Percentiles rank a stretch among this genome's conserved stretches.
These are phyloP conservation scores for Myrmecophaga tridactyla DNA, from an alignment of 2,113 vertebrate genomes.

Conservation along the genomic window DNA sequence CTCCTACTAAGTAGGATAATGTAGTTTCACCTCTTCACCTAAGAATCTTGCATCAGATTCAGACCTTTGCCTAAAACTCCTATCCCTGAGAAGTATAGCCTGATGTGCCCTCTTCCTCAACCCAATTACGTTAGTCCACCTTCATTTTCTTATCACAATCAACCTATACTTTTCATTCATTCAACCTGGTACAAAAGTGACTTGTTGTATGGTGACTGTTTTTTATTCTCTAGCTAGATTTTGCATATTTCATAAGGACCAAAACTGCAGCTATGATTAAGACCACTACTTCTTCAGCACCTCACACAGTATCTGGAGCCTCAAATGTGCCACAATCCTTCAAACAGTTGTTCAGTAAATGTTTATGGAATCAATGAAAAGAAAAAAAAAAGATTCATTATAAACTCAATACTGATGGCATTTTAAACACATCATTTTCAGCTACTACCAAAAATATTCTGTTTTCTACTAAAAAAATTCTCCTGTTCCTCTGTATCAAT, in stretches of 20 bases:
- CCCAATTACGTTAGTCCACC: neutral
- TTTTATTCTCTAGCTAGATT: neutral
- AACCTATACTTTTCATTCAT: neutral
- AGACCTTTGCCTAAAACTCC: neutral
- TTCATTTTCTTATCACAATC: neutral
- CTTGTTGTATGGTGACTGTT: neutral
- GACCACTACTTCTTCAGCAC: neutral
- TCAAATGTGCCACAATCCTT: no score
- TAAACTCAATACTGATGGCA: neutral
- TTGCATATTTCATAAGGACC: neutral
- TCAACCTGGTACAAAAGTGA: neutral
- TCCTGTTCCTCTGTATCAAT: neutral
- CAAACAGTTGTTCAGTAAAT: neutral
- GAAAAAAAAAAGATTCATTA: constrained; percentile 7
- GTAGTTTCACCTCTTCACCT: neutral
- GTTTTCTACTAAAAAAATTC: neutral
- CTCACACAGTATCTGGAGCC: neutral
- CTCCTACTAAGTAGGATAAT: neutral
- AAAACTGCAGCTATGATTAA: neutral
- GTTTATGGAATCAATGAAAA: neutral
- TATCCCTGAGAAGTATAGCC: neutral
- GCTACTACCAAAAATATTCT: neutral
- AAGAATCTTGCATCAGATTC: neutral
- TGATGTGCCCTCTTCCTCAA: neutral
- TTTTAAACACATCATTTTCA: neutral